Evolutionary conservation across 1,140 invertebrate genomes (phyloP), one percentile per base, ranked within the genome.

Genomic region (Phthorimaea operculella): DNA sequence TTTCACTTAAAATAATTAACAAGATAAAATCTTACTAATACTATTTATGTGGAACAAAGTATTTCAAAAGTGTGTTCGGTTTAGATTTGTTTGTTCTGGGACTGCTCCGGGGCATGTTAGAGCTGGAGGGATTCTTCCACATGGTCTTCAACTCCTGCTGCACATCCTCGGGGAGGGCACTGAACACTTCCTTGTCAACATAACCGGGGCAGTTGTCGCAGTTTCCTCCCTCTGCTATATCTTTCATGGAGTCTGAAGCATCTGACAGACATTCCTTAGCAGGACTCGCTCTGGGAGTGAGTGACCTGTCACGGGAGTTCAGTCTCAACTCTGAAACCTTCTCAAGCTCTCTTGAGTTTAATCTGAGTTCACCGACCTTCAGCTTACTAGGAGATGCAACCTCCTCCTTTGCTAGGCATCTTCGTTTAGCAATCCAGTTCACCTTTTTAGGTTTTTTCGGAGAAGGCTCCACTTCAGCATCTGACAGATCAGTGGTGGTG

Each of bases 401-500:
- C 52, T 86, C 79, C 42, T 86, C 79, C 18, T 85, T 70, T 62
- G 85, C 66, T 21, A 80, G 64, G 69, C 74, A 72, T 72, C 83
- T 69, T 71, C 85, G 67, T 74, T 81, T 74, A 63, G 79, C 76
- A 76, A 87, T 72, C 80, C 81, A 71, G 67, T 74, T 70, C 73
- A 74, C 62, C 76, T 70, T 84, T 66, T 78, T 62, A 67, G 87
- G 61, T 88, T 92, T 92, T 72, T 93, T 93, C 10, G 90, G 90
- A 11, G 89, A 89, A 1, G 91, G 91, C 70, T 92, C 91, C 6
- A 89, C 79, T 77, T 92, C 91, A 34, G 82, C 82, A 81, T 91
- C 85, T 59, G 79, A 76, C 5, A 79, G 67, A 62, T 83, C 81
- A 9, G 87, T 87, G 14, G 87, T 87, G n/a, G 87, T 88, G 47